Base-by-base conservation (phyloP, 2,888 invertebrate species). In the Phalera bucephala region DNA sequence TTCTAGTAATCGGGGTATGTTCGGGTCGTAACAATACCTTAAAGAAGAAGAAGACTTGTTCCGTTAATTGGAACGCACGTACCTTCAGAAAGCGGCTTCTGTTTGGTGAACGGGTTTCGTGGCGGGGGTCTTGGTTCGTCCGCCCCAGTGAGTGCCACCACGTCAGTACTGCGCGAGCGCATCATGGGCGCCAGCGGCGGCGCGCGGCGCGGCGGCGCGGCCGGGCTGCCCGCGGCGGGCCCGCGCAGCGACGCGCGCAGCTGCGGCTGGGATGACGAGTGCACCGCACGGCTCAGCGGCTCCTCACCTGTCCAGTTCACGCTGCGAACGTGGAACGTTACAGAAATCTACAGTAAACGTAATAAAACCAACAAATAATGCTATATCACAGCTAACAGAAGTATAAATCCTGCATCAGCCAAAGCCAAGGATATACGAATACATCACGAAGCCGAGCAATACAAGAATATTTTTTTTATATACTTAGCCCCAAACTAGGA, bases 271-370 rank as follows among this genome's bases (percentile, higher is more conserved):
- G 56, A 57, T 6, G 22, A 13, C 0, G 88, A 86, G 43, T 79
- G 78, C 2, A 52, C 34, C 1, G 78, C 64, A n/a, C 84, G 80
- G 1, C 72, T 40, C 3, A 85, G 47, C 7, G 55, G 52, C 4
- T 87, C 85, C 46, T 89, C 89, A 32, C 79, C 83, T 0, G 87
- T 75, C 89, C 89, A 90, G 70, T 84, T 89, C 9, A 87, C 81
- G 33, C 90, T 90, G 66, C 0, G 50, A 47, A 21, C 4, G 20
- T 2, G 40, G n/a, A n/a, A n/a, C n/a, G n/a, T n/a, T n/a, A n/a
- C n/a, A n/a, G n/a, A n/a, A n/a, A n/a, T n/a, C n/a, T n/a, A n/a
- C n/a, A n/a, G n/a, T n/a, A n/a, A n/a, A n/a, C n/a, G n/a, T n/a
- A n/a, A n/a, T n/a, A n/a, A n/a, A n/a, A n/a, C n/a, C n/a, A n/a